Evolutionary conservation across 2,797 vertebrate genomes (phyloP).

Genomic region (Gymnoscopelus braueri): DNA sequence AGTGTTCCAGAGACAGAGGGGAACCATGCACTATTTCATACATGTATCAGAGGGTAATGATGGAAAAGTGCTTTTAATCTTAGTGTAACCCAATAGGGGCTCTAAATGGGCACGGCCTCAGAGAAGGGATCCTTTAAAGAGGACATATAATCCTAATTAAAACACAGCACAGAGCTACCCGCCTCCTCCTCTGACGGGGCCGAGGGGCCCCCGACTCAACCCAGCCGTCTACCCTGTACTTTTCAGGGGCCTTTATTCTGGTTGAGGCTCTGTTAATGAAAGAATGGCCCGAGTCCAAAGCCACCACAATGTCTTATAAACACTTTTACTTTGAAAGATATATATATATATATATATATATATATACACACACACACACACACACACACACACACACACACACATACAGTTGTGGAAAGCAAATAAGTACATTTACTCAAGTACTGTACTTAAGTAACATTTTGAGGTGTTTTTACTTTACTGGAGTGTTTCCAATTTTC

Average conservation of each 20-base stretch:
- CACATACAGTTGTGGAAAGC: no score
- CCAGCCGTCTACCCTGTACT: conserved; percentile 40
- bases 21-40: conserved; percentile 75
- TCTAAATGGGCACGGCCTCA: conserved; percentile 71
- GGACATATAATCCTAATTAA: conserved; percentile 81
- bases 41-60: conserved; percentile 75
- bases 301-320: conserved; percentile 28
- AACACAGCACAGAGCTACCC: conserved; percentile 72
- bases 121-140: conserved; percentile 71
- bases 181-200: conserved; percentile 33
- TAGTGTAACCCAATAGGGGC: conserved; percentile 77
- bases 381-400: no score
- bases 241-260: conserved; percentile 57
- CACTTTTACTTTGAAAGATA: no score
- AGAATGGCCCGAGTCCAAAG: conserved; percentile 53
- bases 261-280: conserved; percentile 62
- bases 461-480: no score
- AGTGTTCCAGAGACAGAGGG: conserved; percentile 74
- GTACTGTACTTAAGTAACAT: no score
- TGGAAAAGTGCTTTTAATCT: conserved; percentile 82
- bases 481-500: no score
- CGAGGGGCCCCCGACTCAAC: conserved; percentile 23
- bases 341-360: no score
- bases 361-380: no score
- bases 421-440: no score